Percentiles rank a stretch among this genome's conserved stretches.
phyloP scores from a whole-genome alignment of 2,888 invertebrate species.

The Dione vanillae region DNA sequence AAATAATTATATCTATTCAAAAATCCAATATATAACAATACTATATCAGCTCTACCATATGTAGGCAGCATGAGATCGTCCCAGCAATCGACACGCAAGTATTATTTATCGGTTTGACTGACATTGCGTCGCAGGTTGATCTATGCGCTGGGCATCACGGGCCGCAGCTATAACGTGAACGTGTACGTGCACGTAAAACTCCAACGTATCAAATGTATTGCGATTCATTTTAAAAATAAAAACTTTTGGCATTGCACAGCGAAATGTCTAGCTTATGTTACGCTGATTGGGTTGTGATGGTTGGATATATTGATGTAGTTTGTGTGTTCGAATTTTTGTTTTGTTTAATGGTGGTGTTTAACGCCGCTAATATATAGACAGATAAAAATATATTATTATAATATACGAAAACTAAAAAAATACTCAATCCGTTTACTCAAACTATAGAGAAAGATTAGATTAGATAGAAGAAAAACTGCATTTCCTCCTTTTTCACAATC shows the following conservation, averaged over 20 bases:
- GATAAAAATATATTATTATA: no score
- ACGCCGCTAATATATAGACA: no score
- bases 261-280: constrained; percentile 13
- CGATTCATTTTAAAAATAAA: constrained; percentile 49
- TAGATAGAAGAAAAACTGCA: background rate
- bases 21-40: background rate
- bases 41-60: background rate
- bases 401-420: no score
- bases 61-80: constrained; percentile 28
- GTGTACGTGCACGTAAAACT: no score
- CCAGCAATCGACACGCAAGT: constrained; percentile 58
- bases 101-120: constrained; percentile 65
- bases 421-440: no score
- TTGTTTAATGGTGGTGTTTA: no score
- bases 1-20: background rate
- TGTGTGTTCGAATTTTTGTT: no score
- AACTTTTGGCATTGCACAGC: constrained; percentile 26
- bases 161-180: constrained; percentile 4
- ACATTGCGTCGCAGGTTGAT: constrained; percentile 63
- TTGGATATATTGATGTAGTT: background rate
- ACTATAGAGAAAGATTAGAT: no score
- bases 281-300: background rate
- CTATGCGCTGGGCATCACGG: constrained; percentile 52
- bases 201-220: constrained; percentile 34
- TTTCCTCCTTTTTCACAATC: background rate